Evolutionary conservation across 2,888 invertebrate genomes (phyloP).

Genomic region (Gonocerus acuteangulatus): DNA sequence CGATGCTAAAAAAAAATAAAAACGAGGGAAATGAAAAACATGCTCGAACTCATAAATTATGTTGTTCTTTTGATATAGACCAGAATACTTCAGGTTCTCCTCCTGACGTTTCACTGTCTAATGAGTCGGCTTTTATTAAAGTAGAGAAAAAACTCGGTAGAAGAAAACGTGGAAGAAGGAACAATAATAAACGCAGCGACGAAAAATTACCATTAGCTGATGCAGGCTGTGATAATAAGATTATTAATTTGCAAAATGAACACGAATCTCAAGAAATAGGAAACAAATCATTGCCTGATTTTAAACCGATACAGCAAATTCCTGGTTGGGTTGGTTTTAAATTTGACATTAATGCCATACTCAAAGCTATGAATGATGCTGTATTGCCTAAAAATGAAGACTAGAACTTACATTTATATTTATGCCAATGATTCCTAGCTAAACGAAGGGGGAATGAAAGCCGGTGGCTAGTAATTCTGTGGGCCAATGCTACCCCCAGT

Average conservation of each 20-base stretch:
- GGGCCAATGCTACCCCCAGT: no score
- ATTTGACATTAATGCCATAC: slow-evolving; percentile 54
- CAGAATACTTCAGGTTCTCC: no score
- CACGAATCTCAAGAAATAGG: slow-evolving; percentile 12
- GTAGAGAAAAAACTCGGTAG: slow-evolving; percentile 10
- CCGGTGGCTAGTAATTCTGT: no score
- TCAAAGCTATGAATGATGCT: slow-evolving; percentile 40
- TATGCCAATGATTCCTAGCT: no score
- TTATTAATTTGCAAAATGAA: neutral
- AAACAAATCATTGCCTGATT: neutral
- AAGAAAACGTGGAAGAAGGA: neutral
- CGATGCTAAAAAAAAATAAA: no score
- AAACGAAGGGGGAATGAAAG: no score
- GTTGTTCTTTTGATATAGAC: no score
- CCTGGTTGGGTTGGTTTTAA: slow-evolving; percentile 57
- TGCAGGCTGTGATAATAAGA: neutral
- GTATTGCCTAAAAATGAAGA: neutral
- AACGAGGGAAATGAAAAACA: no score
- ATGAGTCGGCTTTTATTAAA: slow-evolving; percentile 4
- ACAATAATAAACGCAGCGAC: neutral
- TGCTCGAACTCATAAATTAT: no score
- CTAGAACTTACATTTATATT: no score
- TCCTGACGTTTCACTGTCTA: neutral
- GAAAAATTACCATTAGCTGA: neutral
- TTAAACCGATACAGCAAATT: neutral